Percentiles rank a stretch among this genome's conserved stretches.
Evolutionary conservation across 2,797 vertebrate species (phyloP).

Genomic region (Rhinella marina): DNA sequence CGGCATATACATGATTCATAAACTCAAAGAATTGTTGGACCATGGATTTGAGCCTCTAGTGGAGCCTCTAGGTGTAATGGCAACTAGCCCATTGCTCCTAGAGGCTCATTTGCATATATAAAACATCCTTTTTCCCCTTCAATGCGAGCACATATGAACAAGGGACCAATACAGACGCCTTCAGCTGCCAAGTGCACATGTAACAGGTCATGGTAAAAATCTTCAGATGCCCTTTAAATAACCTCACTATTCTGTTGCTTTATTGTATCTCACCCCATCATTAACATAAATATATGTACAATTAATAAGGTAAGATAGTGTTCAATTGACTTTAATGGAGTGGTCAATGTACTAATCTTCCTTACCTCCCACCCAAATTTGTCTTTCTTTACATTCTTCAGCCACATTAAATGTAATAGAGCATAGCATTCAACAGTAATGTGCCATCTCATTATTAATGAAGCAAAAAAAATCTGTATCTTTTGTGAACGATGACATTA

Average conservation of each 20-base stretch:
- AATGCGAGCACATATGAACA: no score
- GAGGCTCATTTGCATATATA: no score
- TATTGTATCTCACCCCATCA: not conserved
- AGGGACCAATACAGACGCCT: no score
- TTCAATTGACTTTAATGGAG: slow-evolving; percentile 39
- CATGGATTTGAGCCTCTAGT: no score
- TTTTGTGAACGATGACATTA: slow-evolving; percentile 75
- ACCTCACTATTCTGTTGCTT: not conserved
- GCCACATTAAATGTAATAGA: slow-evolving; percentile 74
- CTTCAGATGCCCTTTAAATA: not conserved
- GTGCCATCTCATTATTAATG: slow-evolving; percentile 75
- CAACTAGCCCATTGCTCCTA: no score
- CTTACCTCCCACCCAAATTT: not conserved
- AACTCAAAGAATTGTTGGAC: no score
- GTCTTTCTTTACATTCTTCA: slow-evolving; percentile 5
- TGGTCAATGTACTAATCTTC: slow-evolving; percentile 19
- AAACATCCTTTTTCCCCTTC: no score
- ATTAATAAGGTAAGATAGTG: slow-evolving; percentile 28
- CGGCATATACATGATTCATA: no score
- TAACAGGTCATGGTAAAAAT: no score
- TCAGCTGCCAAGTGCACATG: no score
- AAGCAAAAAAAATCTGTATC: slow-evolving; percentile 76
- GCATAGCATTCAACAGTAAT: slow-evolving; percentile 74
- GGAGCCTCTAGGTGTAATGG: no score
- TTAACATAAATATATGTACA: not conserved